Evolutionary conservation across 2,888 invertebrate genomes (phyloP), one percentile per base, ranked within the genome.

Genomic region (Strigamia maritima): DNA sequence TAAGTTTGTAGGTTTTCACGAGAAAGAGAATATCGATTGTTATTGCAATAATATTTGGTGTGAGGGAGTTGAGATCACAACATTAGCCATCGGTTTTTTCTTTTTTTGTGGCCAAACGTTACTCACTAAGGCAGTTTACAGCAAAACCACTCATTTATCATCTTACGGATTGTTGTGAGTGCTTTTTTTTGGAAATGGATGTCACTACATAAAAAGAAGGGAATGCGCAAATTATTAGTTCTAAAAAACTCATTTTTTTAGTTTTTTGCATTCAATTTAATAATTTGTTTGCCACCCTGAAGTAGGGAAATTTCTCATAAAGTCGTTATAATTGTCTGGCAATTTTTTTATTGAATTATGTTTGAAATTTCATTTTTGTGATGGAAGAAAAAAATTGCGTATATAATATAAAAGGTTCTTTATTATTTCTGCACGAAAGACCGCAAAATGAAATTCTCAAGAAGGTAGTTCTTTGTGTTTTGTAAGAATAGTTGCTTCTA

Each of bases 111-210:
- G 1, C 19, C 60, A 24, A 60, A n/a, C 60, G 60, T 22, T 60
- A 3, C 22, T 60, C 22, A 60, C 60, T 19, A 60, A 60, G 22
- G 60, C 19, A 19, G 60, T 60, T 60, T 60, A 60, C 60, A 60
- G 60, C 60, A n/a, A 60, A 49, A 60, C 60, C 60, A 24, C 60
- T 60, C 60, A 60, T 60, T 60, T 22, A 60, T 60, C 60, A 60
- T 60, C 60, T 60, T 60, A 60, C 6, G 24, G 60, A 60, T 22
- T 60, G 60, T 19, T 60, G 22, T n/a, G 19, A 60, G 60, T 60
- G 60, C 60, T 24, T 24, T 60, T 60, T 60, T 60, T 60, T 60
- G 24, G 19, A 60, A 60, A 22, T 60, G 60, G 60, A 60, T 60
- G 60, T 60, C 60, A 60, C 60, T 6, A 7, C 24, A 60, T 3